These are phyloP conservation scores for Cantharis nigra DNA, from an alignment of 2,888 invertebrate genomes.

Conservation along the genomic window DNA sequence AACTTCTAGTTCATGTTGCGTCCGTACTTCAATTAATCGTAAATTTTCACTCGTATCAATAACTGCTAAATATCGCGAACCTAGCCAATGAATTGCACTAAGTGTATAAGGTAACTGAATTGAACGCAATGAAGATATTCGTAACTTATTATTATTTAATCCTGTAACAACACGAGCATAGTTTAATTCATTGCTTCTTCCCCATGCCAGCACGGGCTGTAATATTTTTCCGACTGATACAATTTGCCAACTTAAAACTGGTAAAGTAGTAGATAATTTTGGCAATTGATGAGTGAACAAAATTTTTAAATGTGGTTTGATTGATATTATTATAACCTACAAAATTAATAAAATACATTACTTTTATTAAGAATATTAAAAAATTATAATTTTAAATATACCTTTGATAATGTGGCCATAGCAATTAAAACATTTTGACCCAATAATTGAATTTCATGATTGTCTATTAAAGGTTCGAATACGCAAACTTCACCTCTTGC, in stretches of 20 bases:
- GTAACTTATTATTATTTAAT: conserved; percentile 60
- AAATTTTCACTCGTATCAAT: conserved; percentile 86
- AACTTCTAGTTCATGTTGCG: conserved; percentile 83
- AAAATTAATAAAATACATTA: conserved; percentile 33
- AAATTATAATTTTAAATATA: conserved; percentile 47
- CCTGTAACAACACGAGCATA: conserved; percentile 75
- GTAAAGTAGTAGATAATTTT: conserved; percentile 75
- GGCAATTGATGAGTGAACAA: conserved; percentile 78
- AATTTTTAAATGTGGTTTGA: conserved; percentile 77
- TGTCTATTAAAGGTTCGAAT: conserved; percentile 67
- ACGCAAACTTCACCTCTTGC: conserved; percentile 92
- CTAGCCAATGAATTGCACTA: conserved; percentile 80
- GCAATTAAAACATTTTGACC: conserved; percentile 82
- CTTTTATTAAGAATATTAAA: not conserved
- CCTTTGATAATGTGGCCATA: conserved; percentile 91
- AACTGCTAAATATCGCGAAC: conserved; percentile 80
- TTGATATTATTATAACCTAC: conserved; percentile 76
- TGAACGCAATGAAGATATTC: conserved; percentile 69
- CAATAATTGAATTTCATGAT: conserved; percentile 64
- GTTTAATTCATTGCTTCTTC: conserved; percentile 79
- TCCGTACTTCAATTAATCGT: conserved; percentile 86
- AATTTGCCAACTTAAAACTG: conserved; percentile 91
- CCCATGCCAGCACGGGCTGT: conserved; percentile 86
- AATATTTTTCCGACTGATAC: conserved; percentile 78
- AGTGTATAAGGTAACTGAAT: conserved; percentile 73